These are phyloP conservation scores for Coregonus clupeaformis DNA, from an alignment of 2,113 vertebrate species.

Conservation along the genomic window DNA sequence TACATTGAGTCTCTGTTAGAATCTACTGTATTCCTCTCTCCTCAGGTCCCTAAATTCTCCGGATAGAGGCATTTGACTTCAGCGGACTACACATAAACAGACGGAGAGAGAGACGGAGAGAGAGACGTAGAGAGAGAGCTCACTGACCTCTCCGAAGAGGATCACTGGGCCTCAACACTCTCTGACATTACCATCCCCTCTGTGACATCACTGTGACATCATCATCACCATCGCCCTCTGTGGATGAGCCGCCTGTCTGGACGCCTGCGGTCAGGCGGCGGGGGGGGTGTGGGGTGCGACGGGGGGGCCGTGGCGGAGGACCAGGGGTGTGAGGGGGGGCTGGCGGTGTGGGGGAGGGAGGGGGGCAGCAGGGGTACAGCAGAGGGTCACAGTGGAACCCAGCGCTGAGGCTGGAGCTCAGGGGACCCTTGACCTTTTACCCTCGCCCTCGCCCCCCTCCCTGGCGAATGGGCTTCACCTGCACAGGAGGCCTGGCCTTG, in stretches of 20 bases:
- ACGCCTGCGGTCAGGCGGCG: conserved; percentile 82
- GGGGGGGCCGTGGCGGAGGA: conserved; percentile 73
- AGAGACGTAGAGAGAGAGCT: background rate
- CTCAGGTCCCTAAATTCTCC: conserved; percentile 48
- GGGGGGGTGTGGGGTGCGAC: conserved; percentile 79
- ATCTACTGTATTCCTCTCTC: conserved; percentile 29
- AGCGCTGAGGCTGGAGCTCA: conserved; percentile 76
- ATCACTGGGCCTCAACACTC: no score
- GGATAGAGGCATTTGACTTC: conserved; percentile 22
- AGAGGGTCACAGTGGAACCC: conserved; percentile 51
- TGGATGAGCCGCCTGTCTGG: conserved; percentile 89
- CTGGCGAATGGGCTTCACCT: conserved; percentile 90
- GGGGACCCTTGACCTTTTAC: conserved; percentile 85
- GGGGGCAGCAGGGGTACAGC: conserved; percentile 56
- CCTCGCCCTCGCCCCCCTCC: conserved; percentile 74
- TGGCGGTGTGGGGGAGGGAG: conserved; percentile 65
- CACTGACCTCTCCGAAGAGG: background rate
- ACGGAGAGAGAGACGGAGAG: no score
- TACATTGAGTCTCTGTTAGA: no score
- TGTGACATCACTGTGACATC: conserved; percentile 66
- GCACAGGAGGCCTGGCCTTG: conserved; percentile 77
- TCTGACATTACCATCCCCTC: background rate
- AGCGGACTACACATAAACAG: conserved; percentile 14
- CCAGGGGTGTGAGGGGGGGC: conserved; percentile 60
- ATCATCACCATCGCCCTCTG: conserved; percentile 60